A percentile compares a stretch with the other conserved stretches of the same genome.
These are phyloP conservation scores for Telmatochromis sp. DNA, from an alignment of 2,113 vertebrate genomes.

Conservation along the genomic window DNA sequence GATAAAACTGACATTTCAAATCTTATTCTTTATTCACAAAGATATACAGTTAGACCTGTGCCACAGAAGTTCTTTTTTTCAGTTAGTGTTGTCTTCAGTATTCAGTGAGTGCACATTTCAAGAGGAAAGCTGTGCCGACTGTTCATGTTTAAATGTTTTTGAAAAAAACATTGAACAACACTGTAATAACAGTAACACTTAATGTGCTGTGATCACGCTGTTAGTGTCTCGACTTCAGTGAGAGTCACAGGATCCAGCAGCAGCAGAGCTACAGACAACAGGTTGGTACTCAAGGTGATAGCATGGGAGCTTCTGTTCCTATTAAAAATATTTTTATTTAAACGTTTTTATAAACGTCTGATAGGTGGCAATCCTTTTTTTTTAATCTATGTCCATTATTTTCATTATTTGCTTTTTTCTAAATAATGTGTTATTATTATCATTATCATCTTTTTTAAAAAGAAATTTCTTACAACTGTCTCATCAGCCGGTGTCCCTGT, in stretches of 20 bases:
- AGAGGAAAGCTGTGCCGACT: not conserved
- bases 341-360: not conserved
- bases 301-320: not conserved
- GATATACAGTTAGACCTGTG: not conserved
- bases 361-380: not conserved
- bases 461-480: not conserved
- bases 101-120: not conserved
- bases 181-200: not conserved
- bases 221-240: not conserved
- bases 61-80: not conserved
- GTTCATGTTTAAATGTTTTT: not conserved
- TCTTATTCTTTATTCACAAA: not conserved
- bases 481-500: not conserved
- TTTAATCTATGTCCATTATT: not conserved
- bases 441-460: not conserved
- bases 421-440: not conserved
- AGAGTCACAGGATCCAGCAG: not conserved
- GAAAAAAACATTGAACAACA: not conserved
- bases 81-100: fast-evolving
- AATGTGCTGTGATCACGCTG: not conserved
- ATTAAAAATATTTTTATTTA: not conserved
- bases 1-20: not conserved
- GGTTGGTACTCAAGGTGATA: not conserved
- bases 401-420: not conserved
- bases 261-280: not conserved